Conservation (phyloP, 2,797 vertebrate genomes). For the Microhierax caerulescens region DNA sequence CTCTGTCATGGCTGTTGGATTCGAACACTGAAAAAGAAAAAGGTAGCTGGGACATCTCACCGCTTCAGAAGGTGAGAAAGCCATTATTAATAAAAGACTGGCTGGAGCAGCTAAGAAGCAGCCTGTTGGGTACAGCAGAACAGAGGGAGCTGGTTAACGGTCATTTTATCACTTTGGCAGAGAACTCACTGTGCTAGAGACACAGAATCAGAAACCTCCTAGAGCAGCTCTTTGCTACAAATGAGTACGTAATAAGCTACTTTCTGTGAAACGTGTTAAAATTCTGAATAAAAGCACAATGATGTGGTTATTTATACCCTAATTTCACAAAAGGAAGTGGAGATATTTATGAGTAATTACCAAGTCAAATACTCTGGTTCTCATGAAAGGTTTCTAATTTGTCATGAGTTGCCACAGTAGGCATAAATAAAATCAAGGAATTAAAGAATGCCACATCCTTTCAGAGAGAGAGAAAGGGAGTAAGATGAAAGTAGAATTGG, state of each 20-base stretch:
- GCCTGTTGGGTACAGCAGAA: neutral
- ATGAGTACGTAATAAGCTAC: neutral
- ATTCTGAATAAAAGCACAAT: neutral
- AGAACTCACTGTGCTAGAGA: neutral
- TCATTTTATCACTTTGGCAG: neutral
- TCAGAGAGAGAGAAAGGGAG: neutral
- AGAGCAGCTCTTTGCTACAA: neutral
- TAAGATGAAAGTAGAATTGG: neutral
- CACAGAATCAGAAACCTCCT: neutral
- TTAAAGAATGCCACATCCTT: neutral
- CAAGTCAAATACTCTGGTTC: neutral
- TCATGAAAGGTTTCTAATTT: neutral
- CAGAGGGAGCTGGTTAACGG: neutral
- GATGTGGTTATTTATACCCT: neutral
- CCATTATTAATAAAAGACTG: neutral
- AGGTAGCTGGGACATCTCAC: neutral
- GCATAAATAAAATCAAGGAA: neutral
- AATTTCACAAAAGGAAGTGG: neutral
- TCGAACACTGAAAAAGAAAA: neutral
- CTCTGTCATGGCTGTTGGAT: neutral
- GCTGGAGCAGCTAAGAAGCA: neutral
- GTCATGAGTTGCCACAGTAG: rapidly evolving
- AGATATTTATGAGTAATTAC: neutral
- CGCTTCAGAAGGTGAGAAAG: neutral
- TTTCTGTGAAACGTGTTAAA: rapidly evolving